These are phyloP conservation scores for Craniophora ligustri DNA, from an alignment of 2,888 invertebrate species.

Conservation along the genomic window DNA sequence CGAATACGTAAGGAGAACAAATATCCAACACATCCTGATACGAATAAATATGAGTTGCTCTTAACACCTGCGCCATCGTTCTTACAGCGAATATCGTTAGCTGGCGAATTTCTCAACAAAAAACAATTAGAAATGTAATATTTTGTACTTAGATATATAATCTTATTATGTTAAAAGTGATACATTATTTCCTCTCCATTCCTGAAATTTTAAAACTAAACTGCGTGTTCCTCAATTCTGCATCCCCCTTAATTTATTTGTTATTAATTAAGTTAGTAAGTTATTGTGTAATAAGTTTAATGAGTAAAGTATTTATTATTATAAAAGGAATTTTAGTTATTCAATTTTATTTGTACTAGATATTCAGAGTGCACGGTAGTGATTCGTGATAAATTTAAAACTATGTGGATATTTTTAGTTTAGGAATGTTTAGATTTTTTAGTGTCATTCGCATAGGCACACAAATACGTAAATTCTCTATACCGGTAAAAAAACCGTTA, in stretches of 20 bases:
- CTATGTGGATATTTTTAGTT: no score
- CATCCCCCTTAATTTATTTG: conserved; percentile 4
- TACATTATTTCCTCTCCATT: background rate
- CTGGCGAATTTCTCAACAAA: conserved; percentile 92
- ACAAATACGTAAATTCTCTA: no score
- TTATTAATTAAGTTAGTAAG: no score
- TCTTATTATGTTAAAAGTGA: background rate
- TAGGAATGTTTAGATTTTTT: no score
- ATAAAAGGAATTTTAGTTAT: background rate
- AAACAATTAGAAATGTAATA: conserved; percentile 74
- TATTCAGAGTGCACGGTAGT: no score
- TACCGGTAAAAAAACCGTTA: no score
- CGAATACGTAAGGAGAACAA: conserved; percentile 90
- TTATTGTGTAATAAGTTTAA: conserved; percentile 1
- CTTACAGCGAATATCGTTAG: conserved; percentile 92
- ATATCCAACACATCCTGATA: conserved; percentile 89
- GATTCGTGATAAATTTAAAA: no score
- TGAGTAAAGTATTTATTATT: conserved; percentile 17
- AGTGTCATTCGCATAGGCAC: no score
- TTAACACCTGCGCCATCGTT: conserved; percentile 95
- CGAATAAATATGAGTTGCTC: conserved; percentile 90
- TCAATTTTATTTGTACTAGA: no score
- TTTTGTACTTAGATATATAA: conserved; percentile 1
- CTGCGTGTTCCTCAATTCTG: background rate
- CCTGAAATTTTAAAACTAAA: background rate